Base-by-base conservation (phyloP, 2,888 invertebrate genomes). In the Embidobia sp. region DNA sequence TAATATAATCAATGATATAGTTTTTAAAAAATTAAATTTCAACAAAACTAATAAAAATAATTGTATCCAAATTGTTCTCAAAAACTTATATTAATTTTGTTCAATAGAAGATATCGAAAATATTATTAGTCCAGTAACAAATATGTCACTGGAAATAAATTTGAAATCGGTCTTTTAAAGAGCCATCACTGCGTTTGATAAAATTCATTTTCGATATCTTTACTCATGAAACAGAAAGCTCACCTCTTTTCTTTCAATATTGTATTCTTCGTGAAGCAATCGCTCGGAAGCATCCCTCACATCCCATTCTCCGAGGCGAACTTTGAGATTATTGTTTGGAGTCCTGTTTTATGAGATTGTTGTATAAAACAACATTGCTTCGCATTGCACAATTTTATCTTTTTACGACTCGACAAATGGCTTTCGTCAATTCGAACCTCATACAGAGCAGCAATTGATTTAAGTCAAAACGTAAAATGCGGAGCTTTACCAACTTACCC, bases 271-370 rank as follows among this genome's bases (percentile, higher is more conserved):
- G 87, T 97, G 96, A 0, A 94, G 92, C 59, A 95, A 92, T 13
- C 95, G 92, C 86, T 97, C 97, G 8, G 95, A 94, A 11, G 95
- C 93, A 55, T 95, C 96, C 0, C 96, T 90, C 0, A 97, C 97
- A 88, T 98, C 97, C 96, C 97, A 97, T 87, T 98, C 97, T 0
- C 97, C 97, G 0, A 97, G 91, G 1, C 97, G 93, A 0, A 98
- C 96, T 81, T 96, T 94, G 81, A 98, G 93, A 85, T 96, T 96
- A 48, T 94, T 94, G 86, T 97, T 97, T 15, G 97, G 94, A 4
- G 97, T 96, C 55, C 97, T 97, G 90, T 78, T 75, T 73, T 66
- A 79, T 55, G 75, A 75, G 37, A 77, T 67, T 55, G 67, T 69
- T 66, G 37, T 77, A 75, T 63, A 70, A 67, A 63, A 55, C 61